Percentiles rank a stretch among this genome's conserved stretches.
Conservation (phyloP, 2,797 vertebrate species). For the Lagorchestes hirsutus region DNA sequence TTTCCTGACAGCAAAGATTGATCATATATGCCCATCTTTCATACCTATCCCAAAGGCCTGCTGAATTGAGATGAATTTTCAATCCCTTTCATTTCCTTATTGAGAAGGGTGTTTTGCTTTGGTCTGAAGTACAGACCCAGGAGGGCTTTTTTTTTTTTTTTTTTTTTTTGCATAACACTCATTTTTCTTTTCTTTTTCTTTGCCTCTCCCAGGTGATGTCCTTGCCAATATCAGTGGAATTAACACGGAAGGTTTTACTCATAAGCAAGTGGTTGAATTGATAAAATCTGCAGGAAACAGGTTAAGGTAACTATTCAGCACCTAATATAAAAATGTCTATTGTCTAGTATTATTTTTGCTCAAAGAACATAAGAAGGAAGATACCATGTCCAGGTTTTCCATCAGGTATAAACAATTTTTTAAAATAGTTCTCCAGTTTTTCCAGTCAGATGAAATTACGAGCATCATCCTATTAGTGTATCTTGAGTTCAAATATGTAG, state of each 20-base stretch:
- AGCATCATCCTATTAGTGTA: constrained; percentile 48
- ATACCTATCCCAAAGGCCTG: neutral
- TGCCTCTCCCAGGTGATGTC: constrained; percentile 89
- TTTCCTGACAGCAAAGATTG: constrained; percentile 19
- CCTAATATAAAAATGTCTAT: neutral
- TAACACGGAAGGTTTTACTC: constrained; percentile 89
- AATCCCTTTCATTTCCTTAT: constrained; percentile 12
- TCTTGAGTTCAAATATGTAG: constrained; percentile 26
- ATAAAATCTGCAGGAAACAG: constrained; percentile 92
- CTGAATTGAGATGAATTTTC: constrained; percentile 34
- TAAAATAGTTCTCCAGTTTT: constrained; percentile 59
- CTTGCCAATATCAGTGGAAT: constrained; percentile 91
- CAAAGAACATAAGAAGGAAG: neutral
- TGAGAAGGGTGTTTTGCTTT: neutral
- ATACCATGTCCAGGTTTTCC: neutral
- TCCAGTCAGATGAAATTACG: constrained; percentile 46
- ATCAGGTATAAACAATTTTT: neutral
- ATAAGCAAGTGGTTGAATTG: constrained; percentile 91
- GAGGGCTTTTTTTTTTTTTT: constrained; percentile 51
- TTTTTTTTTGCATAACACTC: constrained; percentile 26
- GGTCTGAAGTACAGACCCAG: neutral
- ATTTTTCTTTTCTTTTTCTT: neutral
- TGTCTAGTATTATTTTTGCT: constrained; percentile 62
- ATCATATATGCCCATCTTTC: neutral
- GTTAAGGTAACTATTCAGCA: constrained; percentile 88